Percentiles rank a stretch among this genome's conserved stretches.
Evolutionary conservation across 30 jellyfish, hydroid and myxozoan genomes (phyloP).

Genomic region (Euphysa ruthae): DNA sequence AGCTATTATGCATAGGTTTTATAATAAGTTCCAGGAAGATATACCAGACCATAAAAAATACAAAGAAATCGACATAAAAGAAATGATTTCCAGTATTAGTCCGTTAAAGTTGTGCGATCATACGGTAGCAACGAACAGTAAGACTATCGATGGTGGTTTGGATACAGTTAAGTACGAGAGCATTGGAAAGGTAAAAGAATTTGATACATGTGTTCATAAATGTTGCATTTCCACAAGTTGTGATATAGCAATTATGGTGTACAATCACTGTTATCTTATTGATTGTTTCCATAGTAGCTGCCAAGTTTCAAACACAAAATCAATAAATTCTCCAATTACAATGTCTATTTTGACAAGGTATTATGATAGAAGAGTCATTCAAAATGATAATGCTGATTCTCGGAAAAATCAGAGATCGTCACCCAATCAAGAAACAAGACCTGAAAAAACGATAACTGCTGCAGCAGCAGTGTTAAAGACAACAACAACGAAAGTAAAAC

Average conservation of each 20-base stretch:
- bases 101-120: conserved; percentile 31
- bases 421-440: conserved; percentile 3
- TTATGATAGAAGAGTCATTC: too few species aligned
- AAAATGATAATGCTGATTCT: too few species aligned
- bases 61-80: too few species aligned
- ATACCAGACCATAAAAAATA: background rate
- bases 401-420: too few species aligned
- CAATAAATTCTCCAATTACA: conserved; percentile 20
- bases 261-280: conserved; percentile 47
- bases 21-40: background rate
- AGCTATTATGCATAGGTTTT: background rate
- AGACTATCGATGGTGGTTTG: conserved; percentile 65
- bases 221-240: conserved; percentile 65
- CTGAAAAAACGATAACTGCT: background rate
- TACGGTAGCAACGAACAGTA: conserved; percentile 43
- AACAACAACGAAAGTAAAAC: conserved; percentile 2
- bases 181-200: conserved; percentile 39
- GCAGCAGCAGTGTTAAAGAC: conserved; percentile 2
- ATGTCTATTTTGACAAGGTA: background rate
- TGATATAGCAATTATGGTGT: conserved; percentile 65
- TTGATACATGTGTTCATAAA: conserved; percentile 39
- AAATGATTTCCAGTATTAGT: conserved; percentile 3
- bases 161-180: conserved; percentile 56
- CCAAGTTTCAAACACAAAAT: conserved; percentile 27
- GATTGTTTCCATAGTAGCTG: conserved; percentile 48